Evolutionary conservation across 2,888 invertebrate genomes (phyloP).

Genomic region (Lysandra bellargus): DNA sequence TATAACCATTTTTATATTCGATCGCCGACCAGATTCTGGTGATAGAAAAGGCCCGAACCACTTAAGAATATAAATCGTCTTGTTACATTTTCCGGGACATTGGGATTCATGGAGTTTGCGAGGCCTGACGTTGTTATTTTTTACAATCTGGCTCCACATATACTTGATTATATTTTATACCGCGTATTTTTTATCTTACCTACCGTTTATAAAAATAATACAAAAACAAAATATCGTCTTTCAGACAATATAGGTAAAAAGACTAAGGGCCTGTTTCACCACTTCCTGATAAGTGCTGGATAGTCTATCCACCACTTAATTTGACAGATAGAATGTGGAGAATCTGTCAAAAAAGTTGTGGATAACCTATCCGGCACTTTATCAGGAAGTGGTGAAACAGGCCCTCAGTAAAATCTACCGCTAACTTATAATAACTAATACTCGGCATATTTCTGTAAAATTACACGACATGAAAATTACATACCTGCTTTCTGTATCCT

Average conservation of each 20-base stretch:
- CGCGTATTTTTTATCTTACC: not conserved
- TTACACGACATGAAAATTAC: not conserved
- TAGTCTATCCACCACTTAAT: no score
- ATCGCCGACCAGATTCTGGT: conserved; percentile 66
- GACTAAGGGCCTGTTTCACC: no score
- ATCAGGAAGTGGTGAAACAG: no score
- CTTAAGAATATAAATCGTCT: conserved; percentile 78
- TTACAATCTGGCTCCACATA: conserved; percentile 52
- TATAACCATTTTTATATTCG: conserved; percentile 37
- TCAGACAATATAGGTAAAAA: not conserved
- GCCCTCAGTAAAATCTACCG: not conserved
- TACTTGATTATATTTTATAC: conserved; percentile 43
- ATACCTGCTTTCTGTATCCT: not conserved
- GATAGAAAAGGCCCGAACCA: conserved; percentile 69
- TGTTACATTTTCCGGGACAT: conserved; percentile 79
- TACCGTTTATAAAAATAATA: not conserved
- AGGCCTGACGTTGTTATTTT: conserved; percentile 64
- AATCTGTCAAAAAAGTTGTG: no score
- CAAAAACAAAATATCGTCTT: not conserved
- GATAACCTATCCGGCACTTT: no score
- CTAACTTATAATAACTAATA: not conserved
- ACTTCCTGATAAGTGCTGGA: no score
- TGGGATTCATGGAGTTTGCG: conserved; percentile 77
- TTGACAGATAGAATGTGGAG: no score
- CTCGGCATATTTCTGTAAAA: not conserved